Conservation (phyloP, 2,113 vertebrate species). For the Brachypodius melanocephalos region DNA sequence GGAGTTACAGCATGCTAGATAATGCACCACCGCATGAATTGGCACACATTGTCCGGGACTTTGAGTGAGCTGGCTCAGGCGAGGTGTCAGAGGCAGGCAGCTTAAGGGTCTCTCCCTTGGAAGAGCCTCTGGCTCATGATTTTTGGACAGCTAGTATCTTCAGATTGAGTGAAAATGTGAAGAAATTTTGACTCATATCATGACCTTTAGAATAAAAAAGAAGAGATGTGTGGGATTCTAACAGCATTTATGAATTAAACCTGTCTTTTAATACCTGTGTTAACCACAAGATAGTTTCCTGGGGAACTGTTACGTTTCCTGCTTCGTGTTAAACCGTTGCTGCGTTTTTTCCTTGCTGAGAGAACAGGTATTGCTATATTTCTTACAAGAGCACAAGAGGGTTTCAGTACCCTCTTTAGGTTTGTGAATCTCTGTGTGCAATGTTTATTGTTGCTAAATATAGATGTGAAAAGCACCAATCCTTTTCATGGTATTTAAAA, state of each 20-base stretch:
- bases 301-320: neutral
- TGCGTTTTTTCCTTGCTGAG: neutral
- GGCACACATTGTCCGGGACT: neutral
- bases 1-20: neutral
- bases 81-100: neutral
- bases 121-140: neutral
- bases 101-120: neutral
- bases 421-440: neutral
- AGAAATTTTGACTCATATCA: neutral
- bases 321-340: neutral
- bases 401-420: neutral
- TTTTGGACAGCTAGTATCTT: neutral
- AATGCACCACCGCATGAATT: neutral
- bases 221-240: neutral
- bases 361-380: neutral
- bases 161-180: neutral
- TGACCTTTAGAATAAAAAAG: neutral
- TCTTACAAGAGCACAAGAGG: neutral
- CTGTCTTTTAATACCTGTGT: neutral
- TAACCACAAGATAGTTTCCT: neutral
- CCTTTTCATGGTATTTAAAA: neutral
- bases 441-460: conserved; percentile 28
- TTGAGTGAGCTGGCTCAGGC: neutral
- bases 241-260: neutral
- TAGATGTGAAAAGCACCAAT: neutral